phyloP scores from a whole-genome alignment of 2,113 vertebrate genomes.

The Silurus meridionalis region DNA sequence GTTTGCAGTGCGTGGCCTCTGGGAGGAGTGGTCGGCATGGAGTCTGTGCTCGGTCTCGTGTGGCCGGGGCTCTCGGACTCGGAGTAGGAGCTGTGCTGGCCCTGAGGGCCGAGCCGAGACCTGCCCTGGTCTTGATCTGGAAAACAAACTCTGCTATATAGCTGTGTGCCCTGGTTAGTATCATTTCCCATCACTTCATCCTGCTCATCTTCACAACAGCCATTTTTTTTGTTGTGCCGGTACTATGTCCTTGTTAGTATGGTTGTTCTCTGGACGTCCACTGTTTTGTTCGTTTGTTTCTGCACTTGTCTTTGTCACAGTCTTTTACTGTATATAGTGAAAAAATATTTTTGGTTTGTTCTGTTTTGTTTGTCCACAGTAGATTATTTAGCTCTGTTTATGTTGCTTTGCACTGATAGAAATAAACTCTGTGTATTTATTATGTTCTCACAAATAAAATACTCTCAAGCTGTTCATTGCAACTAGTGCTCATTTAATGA shows the following conservation, averaged over 20 bases:
- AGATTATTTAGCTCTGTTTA: neutral
- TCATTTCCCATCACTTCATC: conserved; percentile 62
- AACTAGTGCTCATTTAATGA: no score
- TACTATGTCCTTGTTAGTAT: neutral
- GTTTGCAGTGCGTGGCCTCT: conserved; percentile 87
- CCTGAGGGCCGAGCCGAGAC: conserved; percentile 73
- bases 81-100: conserved; percentile 85
- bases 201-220: neutral
- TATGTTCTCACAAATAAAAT: no score
- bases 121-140: conserved; percentile 83
- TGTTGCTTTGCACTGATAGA: neutral
- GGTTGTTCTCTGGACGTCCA: neutral
- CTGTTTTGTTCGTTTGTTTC: neutral
- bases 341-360: neutral
- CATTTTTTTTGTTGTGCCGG: neutral
- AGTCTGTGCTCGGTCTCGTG: conserved; percentile 95
- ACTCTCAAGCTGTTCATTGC: no score
- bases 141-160: conserved; percentile 94
- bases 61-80: conserved; percentile 88
- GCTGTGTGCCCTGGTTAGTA: conserved; percentile 92
- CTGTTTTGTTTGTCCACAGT: no score
- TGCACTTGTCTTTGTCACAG: neutral
- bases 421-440: neutral
- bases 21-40: conserved; percentile 94
- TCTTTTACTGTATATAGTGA: neutral